These are phyloP conservation scores for Meriones psammophilus DNA, from an alignment of 2,797 vertebrate genomes.

Conservation along the genomic window DNA sequence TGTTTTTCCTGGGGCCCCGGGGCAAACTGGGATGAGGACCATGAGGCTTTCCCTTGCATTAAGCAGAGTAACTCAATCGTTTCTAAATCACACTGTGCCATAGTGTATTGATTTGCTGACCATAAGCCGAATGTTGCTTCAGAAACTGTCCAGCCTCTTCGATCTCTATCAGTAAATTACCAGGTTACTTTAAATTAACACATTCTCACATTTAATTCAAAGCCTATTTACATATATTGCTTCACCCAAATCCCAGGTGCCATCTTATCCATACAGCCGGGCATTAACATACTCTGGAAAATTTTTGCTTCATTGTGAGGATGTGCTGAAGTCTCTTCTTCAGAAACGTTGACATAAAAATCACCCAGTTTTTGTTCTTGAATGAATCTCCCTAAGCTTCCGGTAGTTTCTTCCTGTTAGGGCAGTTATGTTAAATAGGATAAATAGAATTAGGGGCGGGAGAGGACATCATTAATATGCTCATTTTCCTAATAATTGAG, in stretches of 20 bases:
- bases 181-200: slow-evolving; percentile 55
- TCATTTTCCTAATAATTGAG: not conserved
- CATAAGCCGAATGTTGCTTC: slow-evolving; percentile 31
- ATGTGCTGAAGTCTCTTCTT: not conserved
- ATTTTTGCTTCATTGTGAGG: not conserved
- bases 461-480: not conserved
- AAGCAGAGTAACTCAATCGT: slow-evolving; percentile 58
- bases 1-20: not conserved
- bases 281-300: not conserved
- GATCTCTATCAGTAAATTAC: slow-evolving; percentile 43
- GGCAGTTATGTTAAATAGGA: not conserved
- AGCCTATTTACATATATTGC: slow-evolving; percentile 2
- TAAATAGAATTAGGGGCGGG: slow-evolving; percentile 5
- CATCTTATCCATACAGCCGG: not conserved
- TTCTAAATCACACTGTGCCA: slow-evolving; percentile 41
- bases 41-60: slow-evolving; percentile 29
- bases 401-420: not conserved
- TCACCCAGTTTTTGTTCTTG: slow-evolving; percentile 5
- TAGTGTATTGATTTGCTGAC: slow-evolving; percentile 63
- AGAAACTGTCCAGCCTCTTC: slow-evolving; percentile 37
- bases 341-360: not conserved
- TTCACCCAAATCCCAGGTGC: not conserved
- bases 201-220: slow-evolving; percentile 58
- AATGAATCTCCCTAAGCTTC: not conserved
- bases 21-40: slow-evolving; percentile 27